Conservation (phyloP, 2,888 invertebrate species). For the Hyles lineata region DNA sequence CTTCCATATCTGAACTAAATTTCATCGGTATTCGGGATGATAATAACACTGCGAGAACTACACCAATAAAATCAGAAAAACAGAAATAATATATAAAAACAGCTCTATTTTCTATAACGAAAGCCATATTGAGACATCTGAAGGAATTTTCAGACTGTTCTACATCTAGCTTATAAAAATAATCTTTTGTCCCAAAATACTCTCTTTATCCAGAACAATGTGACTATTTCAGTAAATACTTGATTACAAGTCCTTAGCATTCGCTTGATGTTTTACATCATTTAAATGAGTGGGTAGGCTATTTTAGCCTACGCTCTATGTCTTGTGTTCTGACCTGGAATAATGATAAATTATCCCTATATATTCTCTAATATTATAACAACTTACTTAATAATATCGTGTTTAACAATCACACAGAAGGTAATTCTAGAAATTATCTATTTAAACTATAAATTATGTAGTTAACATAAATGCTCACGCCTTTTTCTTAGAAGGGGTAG, state of each 20-base stretch:
- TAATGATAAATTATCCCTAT: not conserved
- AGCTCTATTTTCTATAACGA: too few relatives aligned
- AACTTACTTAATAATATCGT: not conserved
- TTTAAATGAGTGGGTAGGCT: not conserved
- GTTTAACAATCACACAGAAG: not conserved
- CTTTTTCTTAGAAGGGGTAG: too few relatives aligned
- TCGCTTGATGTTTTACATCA: not conserved
- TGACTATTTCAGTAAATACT: not conserved
- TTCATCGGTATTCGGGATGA: too few relatives aligned
- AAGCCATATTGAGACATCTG: too few relatives aligned
- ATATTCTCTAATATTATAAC: not conserved
- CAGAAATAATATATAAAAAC: too few relatives aligned
- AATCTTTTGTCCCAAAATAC: not conserved
- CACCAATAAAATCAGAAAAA: too few relatives aligned
- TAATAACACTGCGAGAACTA: too few relatives aligned
- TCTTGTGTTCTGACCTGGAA: conserved; percentile 1
- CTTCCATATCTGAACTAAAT: too few relatives aligned
- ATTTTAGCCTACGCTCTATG: conserved; percentile 1
- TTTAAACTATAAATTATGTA: too few relatives aligned
- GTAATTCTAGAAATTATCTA: too few relatives aligned
- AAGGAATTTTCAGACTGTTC: too few relatives aligned
- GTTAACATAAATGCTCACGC: too few relatives aligned
- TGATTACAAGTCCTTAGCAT: conserved; percentile 6
- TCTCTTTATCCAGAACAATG: not conserved
- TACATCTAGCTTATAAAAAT: not conserved